Conservation (phyloP, 2,888 invertebrate genomes). For the Napeogenes inachia region DNA sequence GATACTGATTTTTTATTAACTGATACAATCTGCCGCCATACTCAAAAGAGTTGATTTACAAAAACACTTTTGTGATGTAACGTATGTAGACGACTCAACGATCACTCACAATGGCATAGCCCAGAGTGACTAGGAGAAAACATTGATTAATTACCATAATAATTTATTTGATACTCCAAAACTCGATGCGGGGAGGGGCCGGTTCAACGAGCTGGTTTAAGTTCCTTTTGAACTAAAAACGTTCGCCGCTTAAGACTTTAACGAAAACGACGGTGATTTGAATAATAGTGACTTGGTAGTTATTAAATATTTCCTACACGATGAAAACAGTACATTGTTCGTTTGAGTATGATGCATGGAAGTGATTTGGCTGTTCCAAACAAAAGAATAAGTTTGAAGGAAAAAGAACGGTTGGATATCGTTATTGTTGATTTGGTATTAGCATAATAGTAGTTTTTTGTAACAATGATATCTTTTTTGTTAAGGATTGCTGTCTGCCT, state of each 20-base stretch:
- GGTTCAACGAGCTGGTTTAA: conserved; percentile 62
- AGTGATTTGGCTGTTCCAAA: conserved; percentile 72
- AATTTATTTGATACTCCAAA: conserved; percentile 77
- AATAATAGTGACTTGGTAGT: conserved; percentile 45
- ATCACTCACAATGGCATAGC: conserved; percentile 71
- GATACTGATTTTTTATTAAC: conserved; percentile 36
- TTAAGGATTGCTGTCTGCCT: conserved; percentile 69
- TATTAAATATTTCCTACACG: conserved; percentile 57
- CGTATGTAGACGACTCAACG: conserved; percentile 65
- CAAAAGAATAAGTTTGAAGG: conserved; percentile 73
- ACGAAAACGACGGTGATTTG: conserved; percentile 48
- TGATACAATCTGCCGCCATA: conserved; percentile 39
- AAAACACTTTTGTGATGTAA: conserved; percentile 62
- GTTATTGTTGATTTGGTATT: conserved; percentile 64
- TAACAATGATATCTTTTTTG: conserved; percentile 42
- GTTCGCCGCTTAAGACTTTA: conserved; percentile 33
- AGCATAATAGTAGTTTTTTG: conserved; percentile 54
- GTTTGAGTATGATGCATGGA: conserved; percentile 68
- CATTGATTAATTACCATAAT: conserved; percentile 78
- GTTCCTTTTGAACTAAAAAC: conserved; percentile 63
- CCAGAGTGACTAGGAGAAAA: conserved; percentile 75
- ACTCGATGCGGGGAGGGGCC: conserved; percentile 70
- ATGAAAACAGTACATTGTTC: conserved; percentile 72
- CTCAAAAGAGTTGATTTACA: conserved; percentile 52
- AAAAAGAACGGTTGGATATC: conserved; percentile 64